These are phyloP conservation scores for Theristicus caerulescens DNA, from an alignment of 2,113 vertebrate species.

Conservation along the genomic window DNA sequence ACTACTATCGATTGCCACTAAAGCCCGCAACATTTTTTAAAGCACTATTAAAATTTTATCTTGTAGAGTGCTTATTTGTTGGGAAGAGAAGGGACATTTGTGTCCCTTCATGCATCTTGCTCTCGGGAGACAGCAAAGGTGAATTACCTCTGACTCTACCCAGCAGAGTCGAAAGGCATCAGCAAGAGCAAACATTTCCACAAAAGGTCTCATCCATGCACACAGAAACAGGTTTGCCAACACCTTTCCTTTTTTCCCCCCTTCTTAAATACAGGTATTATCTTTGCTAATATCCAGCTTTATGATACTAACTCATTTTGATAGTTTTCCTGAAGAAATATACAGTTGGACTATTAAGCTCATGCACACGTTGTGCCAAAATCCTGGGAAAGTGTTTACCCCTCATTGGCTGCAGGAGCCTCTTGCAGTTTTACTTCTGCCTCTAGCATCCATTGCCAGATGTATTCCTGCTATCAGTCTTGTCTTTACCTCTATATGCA, in stretches of 20 bases:
- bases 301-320: background rate
- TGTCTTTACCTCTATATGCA: background rate
- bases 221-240: background rate
- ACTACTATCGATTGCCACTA: background rate
- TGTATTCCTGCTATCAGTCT: background rate
- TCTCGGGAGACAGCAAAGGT: background rate
- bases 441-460: background rate
- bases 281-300: background rate
- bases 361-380: background rate
- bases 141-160: background rate
- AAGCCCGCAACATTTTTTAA: conserved; percentile 10
- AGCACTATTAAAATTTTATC: background rate
- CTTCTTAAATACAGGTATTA: background rate
- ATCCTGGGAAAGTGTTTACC: background rate
- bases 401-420: background rate
- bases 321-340: background rate
- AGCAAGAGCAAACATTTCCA: background rate
- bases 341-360: background rate
- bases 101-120: background rate
- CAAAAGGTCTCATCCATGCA: background rate
- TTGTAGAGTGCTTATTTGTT: background rate
- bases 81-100: background rate
- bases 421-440: background rate
- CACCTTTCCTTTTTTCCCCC: background rate
- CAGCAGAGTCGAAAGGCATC: background rate